These are phyloP conservation scores for Halcyon badia DNA, from an alignment of 2,797 vertebrate species.

Conservation along the genomic window DNA sequence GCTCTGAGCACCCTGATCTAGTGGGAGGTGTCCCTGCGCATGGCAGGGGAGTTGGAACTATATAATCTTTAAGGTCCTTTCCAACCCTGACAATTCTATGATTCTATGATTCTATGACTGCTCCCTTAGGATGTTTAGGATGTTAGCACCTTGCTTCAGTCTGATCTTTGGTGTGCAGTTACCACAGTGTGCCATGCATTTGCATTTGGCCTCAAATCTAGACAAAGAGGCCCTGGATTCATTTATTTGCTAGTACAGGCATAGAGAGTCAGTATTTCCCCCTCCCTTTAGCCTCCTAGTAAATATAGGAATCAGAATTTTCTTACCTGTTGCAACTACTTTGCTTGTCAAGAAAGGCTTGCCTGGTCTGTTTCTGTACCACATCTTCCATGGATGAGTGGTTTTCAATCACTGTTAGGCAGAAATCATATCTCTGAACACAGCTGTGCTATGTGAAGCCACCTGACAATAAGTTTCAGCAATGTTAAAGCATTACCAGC, in stretches of 20 bases:
- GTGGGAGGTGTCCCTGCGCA: too few species aligned
- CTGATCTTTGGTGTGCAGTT: background rate
- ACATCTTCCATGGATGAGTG: constrained; percentile 7
- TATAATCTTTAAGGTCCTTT: too few species aligned
- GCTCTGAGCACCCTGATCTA: too few species aligned
- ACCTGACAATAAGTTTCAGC: constrained; percentile 52
- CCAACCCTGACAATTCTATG: too few species aligned
- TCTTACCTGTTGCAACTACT: constrained; percentile 8
- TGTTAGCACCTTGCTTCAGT: background rate
- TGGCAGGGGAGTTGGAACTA: too few species aligned
- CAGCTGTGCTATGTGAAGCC: constrained; percentile 23
- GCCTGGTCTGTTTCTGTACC: constrained; percentile 1
- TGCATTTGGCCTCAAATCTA: background rate
- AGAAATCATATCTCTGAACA: constrained; percentile 34
- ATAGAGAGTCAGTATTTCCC: background rate
- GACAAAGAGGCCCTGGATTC: background rate
- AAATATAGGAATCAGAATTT: constrained; percentile 1
- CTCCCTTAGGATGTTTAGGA: background rate
- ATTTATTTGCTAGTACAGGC: background rate
- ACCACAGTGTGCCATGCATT: accelerated
- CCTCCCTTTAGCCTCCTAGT: background rate
- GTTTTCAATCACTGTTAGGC: constrained; percentile 46
- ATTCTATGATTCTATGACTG: too few species aligned
- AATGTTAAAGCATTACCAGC: constrained; percentile 34
- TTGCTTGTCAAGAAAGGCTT: constrained; percentile 26